phyloP scores from a whole-genome alignment of 2,797 vertebrate genomes.

The Halcyon chelicuti region DNA sequence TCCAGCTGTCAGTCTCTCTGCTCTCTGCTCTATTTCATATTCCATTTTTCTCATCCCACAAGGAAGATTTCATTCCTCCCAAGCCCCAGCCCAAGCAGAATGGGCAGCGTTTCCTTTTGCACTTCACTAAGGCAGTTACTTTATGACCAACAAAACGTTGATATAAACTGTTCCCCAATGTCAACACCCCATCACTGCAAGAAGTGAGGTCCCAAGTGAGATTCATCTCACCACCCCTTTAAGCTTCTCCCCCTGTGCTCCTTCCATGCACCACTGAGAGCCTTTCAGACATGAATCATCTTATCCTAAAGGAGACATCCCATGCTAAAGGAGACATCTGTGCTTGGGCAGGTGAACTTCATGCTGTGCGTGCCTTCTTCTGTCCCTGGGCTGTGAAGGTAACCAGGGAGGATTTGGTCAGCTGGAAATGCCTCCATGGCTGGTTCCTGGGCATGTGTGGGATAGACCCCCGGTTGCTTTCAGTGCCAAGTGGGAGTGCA shows the following conservation, averaged over 20 bases:
- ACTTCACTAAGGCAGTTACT: background rate
- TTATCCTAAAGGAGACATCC: background rate
- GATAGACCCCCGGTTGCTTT: background rate
- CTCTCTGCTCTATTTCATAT: background rate
- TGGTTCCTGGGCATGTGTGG: background rate
- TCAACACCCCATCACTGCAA: background rate
- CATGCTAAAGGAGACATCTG: background rate
- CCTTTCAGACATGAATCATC: background rate
- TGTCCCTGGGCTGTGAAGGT: background rate
- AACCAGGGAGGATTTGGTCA: background rate
- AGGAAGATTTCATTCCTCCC: background rate
- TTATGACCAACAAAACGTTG: background rate
- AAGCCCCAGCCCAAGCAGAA: background rate
- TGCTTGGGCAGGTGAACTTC: background rate
- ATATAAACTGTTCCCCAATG: accelerated
- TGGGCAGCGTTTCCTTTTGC: background rate
- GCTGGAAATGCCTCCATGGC: background rate
- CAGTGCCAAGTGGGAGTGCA: background rate
- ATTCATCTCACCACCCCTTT: background rate
- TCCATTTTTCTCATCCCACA: background rate
- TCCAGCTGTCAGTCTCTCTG: background rate
- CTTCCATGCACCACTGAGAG: background rate
- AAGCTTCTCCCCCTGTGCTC: background rate
- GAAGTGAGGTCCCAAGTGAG: background rate
- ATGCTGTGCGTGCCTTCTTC: background rate